Evolutionary conservation across 2,888 invertebrate genomes (phyloP), one percentile per base, ranked within the genome.

Genomic region (Azorinus chamasolen): DNA sequence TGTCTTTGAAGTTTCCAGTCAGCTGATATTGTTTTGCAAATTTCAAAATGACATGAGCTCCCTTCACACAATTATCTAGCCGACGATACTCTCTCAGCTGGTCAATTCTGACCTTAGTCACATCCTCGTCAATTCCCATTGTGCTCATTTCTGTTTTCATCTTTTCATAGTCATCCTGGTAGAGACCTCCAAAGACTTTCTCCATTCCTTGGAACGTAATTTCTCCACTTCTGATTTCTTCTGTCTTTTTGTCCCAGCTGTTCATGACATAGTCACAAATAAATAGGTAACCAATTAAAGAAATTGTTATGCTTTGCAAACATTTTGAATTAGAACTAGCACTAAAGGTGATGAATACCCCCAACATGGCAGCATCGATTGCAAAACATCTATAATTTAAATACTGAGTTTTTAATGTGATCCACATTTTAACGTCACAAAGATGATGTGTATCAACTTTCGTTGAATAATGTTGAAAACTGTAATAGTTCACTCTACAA

Each of bases 1-100:
- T 71, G 20, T 59, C 53, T 12, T 77, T 12, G 32, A 71, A 87
- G 41, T 84, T 75, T 51, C 85, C 85, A 1, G 22, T 58, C 16
- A 87, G 48, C 2, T 63, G 6, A 45, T 70, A 81, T 2, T 61
- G 48, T 16, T 66, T 37, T 18, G 66, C 66, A 41, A 84, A 64
- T 20, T 75, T 54, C 24, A 84, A 51, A n/a, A 87, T 74, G 14
- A 69, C 58, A 2, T 63, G 45, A 20, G 87, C 86, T 12, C 79
- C 81, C n/a, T 62, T 70, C 0, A 77, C 73, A 72, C 83, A 81
- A 3, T 61, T 41, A 18, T 63, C 55, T 27, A 85, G 39, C 24
- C 74, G 62, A 6, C 72, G 59, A 48, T 66, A 83, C 37, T 77
- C 62, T 22, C 69, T 45, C 39, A 87, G 48, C 64, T 87, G 86